phyloP scores from a whole-genome alignment of 1,140 invertebrate genomes.

The Drosophila ficusphila region DNA sequence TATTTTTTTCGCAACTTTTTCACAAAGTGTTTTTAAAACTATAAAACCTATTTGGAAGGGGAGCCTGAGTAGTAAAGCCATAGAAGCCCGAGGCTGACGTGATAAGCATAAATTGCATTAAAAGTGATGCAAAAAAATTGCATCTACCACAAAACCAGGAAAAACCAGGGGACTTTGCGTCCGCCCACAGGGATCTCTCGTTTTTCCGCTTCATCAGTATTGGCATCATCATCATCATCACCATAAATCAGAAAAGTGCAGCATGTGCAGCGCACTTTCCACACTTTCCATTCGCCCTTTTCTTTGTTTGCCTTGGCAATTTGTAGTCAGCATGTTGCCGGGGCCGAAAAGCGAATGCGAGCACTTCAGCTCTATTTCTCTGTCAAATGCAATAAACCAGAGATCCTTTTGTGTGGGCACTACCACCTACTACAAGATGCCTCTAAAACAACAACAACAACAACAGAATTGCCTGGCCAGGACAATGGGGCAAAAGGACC shows the following conservation, averaged over 20 bases:
- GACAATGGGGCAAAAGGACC: constrained; percentile 44
- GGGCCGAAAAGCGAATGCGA: background rate
- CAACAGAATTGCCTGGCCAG: constrained; percentile 15
- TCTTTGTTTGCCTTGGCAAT: constrained; percentile 57
- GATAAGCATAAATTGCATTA: constrained; percentile 35
- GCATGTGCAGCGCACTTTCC: constrained; percentile 75
- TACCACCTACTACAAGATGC: constrained; percentile 39
- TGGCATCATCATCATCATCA: constrained; percentile 64
- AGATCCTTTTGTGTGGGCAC: constrained; percentile 24
- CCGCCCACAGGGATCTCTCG: constrained; percentile 11
- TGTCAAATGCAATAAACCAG: constrained; percentile 74
- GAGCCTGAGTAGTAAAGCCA: background rate
- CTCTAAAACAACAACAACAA: constrained; percentile 24
- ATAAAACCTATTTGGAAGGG: background rate
- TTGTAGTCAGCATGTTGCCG: constrained; percentile 31
- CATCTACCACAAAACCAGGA: constrained; percentile 2
- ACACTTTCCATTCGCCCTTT: constrained; percentile 53
- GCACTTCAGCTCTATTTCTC: constrained; percentile 29
- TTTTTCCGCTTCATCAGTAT: constrained; percentile 38
- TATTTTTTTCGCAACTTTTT: too few species aligned
- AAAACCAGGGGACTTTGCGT: constrained; percentile 1
- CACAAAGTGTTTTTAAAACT: too few species aligned
- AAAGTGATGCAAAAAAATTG: constrained; percentile 28
- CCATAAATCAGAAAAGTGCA: constrained; percentile 77
- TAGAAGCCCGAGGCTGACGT: constrained; percentile 18